These are phyloP conservation scores for Oscheius sp. DNA, from an alignment of 2,888 invertebrate genomes.

Conservation along the genomic window DNA sequence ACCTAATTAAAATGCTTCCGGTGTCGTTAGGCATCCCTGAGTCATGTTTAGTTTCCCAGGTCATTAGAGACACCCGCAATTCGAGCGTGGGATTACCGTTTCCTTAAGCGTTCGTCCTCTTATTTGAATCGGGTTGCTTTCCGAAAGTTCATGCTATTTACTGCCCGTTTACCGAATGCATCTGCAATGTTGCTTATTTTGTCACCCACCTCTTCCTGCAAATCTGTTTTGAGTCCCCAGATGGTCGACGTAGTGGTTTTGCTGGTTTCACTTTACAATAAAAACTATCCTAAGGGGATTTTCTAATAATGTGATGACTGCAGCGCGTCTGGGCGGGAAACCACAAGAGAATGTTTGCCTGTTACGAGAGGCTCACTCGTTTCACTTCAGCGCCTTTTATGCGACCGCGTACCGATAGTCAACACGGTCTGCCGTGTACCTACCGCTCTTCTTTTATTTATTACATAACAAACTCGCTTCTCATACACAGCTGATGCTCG, in stretches of 20 bases:
- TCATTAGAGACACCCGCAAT: neutral
- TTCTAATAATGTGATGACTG: conserved; percentile 16
- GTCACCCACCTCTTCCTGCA: neutral
- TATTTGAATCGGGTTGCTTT: neutral
- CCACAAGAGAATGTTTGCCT: conserved; percentile 37
- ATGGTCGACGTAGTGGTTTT: too few relatives aligned
- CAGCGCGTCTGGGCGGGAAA: conserved; percentile 21
- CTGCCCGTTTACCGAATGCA: too few relatives aligned
- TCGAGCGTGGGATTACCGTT: conserved; percentile 1
- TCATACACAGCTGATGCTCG: neutral
- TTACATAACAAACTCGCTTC: neutral
- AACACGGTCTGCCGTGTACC: conserved; percentile 28
- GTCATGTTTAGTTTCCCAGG: conserved; percentile 12
- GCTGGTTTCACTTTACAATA: too few relatives aligned
- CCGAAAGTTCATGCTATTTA: too few relatives aligned
- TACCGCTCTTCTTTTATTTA: conserved; percentile 1
- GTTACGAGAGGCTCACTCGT: conserved; percentile 37
- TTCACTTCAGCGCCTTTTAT: conserved; percentile 37
- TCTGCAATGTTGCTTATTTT: too few relatives aligned
- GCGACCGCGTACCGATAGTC: conserved; percentile 32
- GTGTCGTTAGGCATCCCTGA: conserved; percentile 12
- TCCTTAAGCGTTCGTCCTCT: neutral
- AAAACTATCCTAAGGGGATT: neutral
- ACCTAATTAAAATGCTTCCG: conserved; percentile 20
- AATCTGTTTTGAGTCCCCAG: too few relatives aligned